These are phyloP conservation scores for Cheilosia impressa DNA, from an alignment of 2,888 invertebrate genomes.

Conservation along the genomic window DNA sequence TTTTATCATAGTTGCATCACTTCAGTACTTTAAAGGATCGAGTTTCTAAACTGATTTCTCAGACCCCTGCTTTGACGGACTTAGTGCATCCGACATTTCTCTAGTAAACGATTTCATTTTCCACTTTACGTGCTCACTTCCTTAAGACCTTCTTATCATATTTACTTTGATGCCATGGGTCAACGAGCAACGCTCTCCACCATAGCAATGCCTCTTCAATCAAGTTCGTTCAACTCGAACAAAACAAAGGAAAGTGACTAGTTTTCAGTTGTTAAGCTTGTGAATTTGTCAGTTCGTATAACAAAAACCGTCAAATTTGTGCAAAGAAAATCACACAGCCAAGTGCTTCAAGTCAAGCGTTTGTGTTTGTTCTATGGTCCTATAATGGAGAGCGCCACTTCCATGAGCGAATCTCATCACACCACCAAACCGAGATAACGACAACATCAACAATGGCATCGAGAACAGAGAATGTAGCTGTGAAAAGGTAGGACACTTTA, in stretches of 20 bases:
- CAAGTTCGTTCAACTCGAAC: slow-evolving; percentile 44
- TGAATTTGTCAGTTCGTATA: slow-evolving; percentile 44
- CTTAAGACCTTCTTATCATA: neutral
- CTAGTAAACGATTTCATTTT: too few relatives aligned
- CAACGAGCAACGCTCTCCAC: neutral
- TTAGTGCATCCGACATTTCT: too few relatives aligned
- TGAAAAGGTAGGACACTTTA: slow-evolving; percentile 23
- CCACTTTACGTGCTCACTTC: neutral
- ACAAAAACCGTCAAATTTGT: slow-evolving; percentile 34
- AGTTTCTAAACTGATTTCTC: too few relatives aligned
- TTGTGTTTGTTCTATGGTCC: slow-evolving; percentile 47
- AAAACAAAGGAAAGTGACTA: slow-evolving; percentile 35
- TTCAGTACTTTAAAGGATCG: too few relatives aligned
- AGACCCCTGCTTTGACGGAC: too few relatives aligned
- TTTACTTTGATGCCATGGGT: neutral
- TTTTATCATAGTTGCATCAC: too few relatives aligned
- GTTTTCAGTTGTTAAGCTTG: slow-evolving; percentile 29
- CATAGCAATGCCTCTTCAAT: neutral
- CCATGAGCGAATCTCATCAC: slow-evolving; percentile 27
- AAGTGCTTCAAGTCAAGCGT: slow-evolving; percentile 49
- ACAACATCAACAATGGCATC: slow-evolving; percentile 45
- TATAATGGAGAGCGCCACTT: slow-evolving; percentile 37
- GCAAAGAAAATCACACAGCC: slow-evolving; percentile 38
- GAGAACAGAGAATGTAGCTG: slow-evolving; percentile 48
- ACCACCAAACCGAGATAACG: slow-evolving; percentile 26